These are phyloP conservation scores for Orussus abietinus DNA, from an alignment of 1,140 invertebrate species.

Conservation along the genomic window DNA sequence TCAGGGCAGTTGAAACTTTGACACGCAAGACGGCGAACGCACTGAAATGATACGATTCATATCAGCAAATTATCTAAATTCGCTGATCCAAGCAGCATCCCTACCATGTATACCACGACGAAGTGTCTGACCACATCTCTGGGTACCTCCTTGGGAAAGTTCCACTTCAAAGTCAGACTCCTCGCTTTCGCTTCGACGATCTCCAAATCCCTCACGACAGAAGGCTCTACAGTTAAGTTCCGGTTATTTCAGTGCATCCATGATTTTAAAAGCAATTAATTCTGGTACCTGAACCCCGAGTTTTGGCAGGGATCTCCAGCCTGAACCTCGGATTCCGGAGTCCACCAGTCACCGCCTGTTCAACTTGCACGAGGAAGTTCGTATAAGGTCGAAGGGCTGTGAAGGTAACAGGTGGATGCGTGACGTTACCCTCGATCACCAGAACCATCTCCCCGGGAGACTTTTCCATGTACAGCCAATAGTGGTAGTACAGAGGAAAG, in stretches of 20 bases:
- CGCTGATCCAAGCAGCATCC: no score
- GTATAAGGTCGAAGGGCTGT: slow-evolving; percentile 2
- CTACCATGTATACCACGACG: slow-evolving; percentile 1
- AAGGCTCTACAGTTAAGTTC: neutral
- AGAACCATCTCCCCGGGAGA: neutral
- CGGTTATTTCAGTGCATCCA: neutral
- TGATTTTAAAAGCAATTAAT: neutral
- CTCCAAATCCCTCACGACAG: neutral
- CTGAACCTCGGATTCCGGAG: slow-evolving; percentile 4
- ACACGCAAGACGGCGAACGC: slow-evolving; percentile 1
- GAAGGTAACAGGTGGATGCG: slow-evolving; percentile 9
- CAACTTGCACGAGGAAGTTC: slow-evolving; percentile 6
- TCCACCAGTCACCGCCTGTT: slow-evolving; percentile 10
- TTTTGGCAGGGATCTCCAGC: slow-evolving; percentile 9
- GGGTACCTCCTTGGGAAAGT: neutral
- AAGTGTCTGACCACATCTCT: slow-evolving; percentile 4
- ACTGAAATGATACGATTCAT: neutral
- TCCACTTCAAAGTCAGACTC: slow-evolving; percentile 2
- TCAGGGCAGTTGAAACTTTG: neutral
- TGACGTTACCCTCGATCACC: slow-evolving; percentile 5
- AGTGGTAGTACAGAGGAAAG: slow-evolving; percentile 7
- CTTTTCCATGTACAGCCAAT: slow-evolving; percentile 1
- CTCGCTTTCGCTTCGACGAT: neutral
- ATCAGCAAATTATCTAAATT: neutral
- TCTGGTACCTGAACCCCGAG: slow-evolving; percentile 1